Evolutionary conservation across 1,140 invertebrate genomes (phyloP), one percentile per base, ranked within the genome.

Genomic region (Drosophila tristis): DNA sequence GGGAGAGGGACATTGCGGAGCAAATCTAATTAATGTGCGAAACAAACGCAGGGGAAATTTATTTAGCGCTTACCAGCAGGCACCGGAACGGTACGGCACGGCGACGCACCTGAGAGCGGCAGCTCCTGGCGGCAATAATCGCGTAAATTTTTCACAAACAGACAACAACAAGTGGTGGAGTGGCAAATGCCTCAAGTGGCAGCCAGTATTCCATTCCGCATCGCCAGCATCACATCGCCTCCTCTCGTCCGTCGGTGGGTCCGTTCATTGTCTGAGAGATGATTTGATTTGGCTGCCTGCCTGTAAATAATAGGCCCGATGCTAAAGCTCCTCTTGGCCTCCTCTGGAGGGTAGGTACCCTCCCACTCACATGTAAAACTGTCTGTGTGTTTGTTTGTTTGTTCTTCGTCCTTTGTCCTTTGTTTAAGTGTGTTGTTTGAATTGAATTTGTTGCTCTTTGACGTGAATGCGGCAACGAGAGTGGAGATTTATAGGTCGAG

Each of bases 91-190:
- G 35, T 3, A 31, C 0, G 31, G 42, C 20, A 29, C 51, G 57
- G 49, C 58, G 64, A 60, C 45, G 35, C 65, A 62, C 68, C 57
- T 61, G 67, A 13, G 43, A 7, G 13, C 44, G 29, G 39, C 49
- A 35, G 31, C 29, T 44, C 29, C 51, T 44, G 26, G 43, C 59
- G 76, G 74, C 74, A 84, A 82, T 82, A 82, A 87, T 89, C 70
- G 79, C 71, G 67, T 70, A 87, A 67, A 87, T 89, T 87, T 84
- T 77, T 89, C 79, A 82, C 57, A 66, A 79, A 84, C 74, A 72
- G 61, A 47, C 74, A 53, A 43, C 63, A 70, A 67, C 75, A 70
- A 67, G 80, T 79, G 75, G 61, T 5, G n/a, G 16, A 39, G 29
- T 42, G 44, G 42, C 8, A 20, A 57, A 43, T 26, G 56, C 56